Base-by-base conservation (phyloP, 1,140 invertebrate species). In the Fopius arisanus region DNA sequence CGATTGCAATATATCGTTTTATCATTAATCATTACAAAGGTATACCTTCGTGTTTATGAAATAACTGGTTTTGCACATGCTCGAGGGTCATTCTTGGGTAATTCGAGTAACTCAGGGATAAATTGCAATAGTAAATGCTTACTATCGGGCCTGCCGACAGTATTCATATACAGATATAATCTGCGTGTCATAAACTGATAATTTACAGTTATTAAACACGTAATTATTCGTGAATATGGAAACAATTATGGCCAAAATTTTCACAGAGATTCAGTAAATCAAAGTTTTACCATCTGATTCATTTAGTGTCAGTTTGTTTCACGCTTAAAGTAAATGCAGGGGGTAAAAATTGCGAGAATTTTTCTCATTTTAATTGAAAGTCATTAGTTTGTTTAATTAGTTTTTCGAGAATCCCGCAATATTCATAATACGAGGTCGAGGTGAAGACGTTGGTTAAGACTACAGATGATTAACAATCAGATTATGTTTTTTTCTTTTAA, bases 381-480 rank as follows among this genome's bases (percentile, higher is more conserved):
- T n/a, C n/a, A n/a, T n/a, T n/a, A n/a, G n/a, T n/a, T n/a, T n/a
- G n/a, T 51, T 51, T 9, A 12, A 6, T 51, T 2, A 51, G 19
- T 51, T 21, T 5, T 51, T 51, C 5, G 1, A 21, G 6, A 21
- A 14, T 7, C 43, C n/a, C 19, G 5, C 14, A 51, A 19, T 51
- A 21, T 21, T 19, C 43, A 74, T 71, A 78, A 77, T 66, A 9
- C 43, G 48, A 16, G 19, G 31, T 73, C 37, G 63, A 48, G 26
- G 28, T 67, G 10, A 77, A 80, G 78, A 78, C 75, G 76, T 78
- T 80, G 79, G 67, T 77, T 77, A 80, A 75, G 29, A 33, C 72
- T 81, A 79, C 69, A 77, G 77, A 77, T 76, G 40, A 37, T 77
- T 77, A 78, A 66, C 73, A 73, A 75, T 76, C 71, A 70, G 70